These are phyloP conservation scores for Tychaedon coryphoeus DNA, from an alignment of 2,113 vertebrate genomes.

Conservation along the genomic window DNA sequence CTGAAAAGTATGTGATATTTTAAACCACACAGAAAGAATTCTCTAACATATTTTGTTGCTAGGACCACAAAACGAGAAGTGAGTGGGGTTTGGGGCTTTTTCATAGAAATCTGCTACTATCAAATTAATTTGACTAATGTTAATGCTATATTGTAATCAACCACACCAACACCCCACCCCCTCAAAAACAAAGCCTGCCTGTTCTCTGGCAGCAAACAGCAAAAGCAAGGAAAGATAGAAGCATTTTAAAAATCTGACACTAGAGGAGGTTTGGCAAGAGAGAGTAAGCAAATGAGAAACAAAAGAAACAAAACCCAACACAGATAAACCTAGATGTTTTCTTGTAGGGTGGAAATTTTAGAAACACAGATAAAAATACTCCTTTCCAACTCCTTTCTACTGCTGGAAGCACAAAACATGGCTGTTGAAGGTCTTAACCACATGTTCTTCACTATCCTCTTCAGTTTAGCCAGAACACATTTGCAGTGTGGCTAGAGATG, in stretches of 20 bases:
- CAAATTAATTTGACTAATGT: neutral
- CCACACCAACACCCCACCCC: neutral
- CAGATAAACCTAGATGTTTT: neutral
- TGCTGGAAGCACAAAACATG: neutral
- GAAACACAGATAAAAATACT: neutral
- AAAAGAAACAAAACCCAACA: neutral
- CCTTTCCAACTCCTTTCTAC: neutral
- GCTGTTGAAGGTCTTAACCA: neutral
- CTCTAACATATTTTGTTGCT: neutral
- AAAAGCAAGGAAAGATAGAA: neutral
- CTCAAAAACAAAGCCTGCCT: neutral
- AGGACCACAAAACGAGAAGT: neutral
- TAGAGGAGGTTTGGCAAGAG: neutral
- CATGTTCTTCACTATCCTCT: neutral
- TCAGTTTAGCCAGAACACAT: neutral
- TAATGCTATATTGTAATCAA: neutral
- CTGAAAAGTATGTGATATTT: neutral
- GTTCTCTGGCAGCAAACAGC: constrained; percentile 1
- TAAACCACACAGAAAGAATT: neutral
- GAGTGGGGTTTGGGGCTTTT: neutral
- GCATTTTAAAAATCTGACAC: neutral
- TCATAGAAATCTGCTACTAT: neutral
- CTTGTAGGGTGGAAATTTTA: neutral
- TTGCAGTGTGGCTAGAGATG: neutral
- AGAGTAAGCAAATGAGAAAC: neutral